Base-by-base conservation (phyloP, 2,888 invertebrate species). In the Philereme vetulata region DNA sequence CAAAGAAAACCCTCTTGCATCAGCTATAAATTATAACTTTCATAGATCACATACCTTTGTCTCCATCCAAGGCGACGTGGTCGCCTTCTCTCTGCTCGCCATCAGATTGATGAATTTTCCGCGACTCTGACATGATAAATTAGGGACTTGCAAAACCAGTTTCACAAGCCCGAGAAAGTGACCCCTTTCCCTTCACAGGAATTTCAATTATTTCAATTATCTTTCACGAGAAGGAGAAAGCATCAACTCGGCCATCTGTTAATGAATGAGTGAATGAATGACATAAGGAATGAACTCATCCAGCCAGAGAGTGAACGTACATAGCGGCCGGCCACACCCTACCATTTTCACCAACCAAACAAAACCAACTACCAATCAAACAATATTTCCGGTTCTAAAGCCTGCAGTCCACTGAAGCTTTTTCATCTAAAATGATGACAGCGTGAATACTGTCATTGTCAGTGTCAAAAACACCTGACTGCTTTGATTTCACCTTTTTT, bases 21-120 rank as follows among this genome's bases (percentile, higher is more conserved):
- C 42, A 46, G 42, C 5, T 9, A 40, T 51, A 49, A 46, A 4
- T 8, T 9, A 8, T 52, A 10, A 35, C 7, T 32, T 34, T 21
- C 64, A 21, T 21, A 21, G 2, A 21, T 21, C 21, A 21, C 56
- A 51, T 85, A 92, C 94, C 94, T 86, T 92, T 85, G 80, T 93
- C 94, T 69, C 90, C 79, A 72, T 94, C 94, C 90, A 93, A 81
- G 47, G 85, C 80, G 66, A 86, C 84, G 73, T 87, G 86, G 60
- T 93, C 93, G 70, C 90, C 92, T 65, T 90, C 90, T 72, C 90
- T 92, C 85, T 88, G 88, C 69, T 82, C 90, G 70, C 90, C 90
- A 81, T 91, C 90, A 63, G 78, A 72, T 67, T 86, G 86, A 81
- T 87, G 88, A 67, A 86, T 90, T 78, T 88, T 90, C 69, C 86